phyloP scores from a whole-genome alignment of 2,797 vertebrate species.

The Botia kubotai region DNA sequence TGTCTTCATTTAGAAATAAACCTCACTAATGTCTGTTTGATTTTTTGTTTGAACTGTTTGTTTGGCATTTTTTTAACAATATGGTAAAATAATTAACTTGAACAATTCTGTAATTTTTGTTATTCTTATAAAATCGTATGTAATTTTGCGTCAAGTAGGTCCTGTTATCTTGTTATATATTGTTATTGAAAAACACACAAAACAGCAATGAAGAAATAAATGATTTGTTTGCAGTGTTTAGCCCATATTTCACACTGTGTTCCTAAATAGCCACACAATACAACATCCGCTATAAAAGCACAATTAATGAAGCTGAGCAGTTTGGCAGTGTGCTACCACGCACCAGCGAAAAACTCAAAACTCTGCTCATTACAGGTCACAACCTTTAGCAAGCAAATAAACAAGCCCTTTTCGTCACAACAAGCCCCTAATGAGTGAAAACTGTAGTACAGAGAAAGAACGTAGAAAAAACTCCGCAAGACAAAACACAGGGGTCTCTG shows the following conservation, averaged over 20 bases:
- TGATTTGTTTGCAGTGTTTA: not conserved
- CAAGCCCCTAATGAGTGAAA: slow-evolving; percentile 17
- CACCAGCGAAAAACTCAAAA: not conserved
- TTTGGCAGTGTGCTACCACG: slow-evolving; percentile 2
- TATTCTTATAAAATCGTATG: too few relatives aligned
- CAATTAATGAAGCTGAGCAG: not conserved
- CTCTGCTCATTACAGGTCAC: slow-evolving; percentile 4
- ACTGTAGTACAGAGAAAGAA: not conserved
- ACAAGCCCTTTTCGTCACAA: not conserved
- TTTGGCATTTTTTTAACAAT: too few relatives aligned
- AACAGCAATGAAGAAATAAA: not conserved
- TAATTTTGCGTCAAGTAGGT: too few relatives aligned
- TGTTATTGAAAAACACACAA: not conserved
- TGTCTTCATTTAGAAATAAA: too few relatives aligned
- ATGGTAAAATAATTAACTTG: too few relatives aligned
- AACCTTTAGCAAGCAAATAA: slow-evolving; percentile 11
- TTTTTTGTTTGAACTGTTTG: too few relatives aligned
- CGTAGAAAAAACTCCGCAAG: not conserved
- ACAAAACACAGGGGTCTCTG: slow-evolving; percentile 24
- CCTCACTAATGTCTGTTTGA: too few relatives aligned
- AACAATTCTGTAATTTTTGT: too few relatives aligned
- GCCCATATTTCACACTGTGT: not conserved
- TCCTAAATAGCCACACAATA: too few relatives aligned
- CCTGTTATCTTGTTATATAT: not conserved
- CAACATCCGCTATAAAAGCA: slow-evolving; percentile 1